A percentile compares a stretch with the other conserved stretches of the same genome.
These are phyloP conservation scores for Centropus bengalensis DNA, from an alignment of 2,113 vertebrate genomes.

Conservation along the genomic window DNA sequence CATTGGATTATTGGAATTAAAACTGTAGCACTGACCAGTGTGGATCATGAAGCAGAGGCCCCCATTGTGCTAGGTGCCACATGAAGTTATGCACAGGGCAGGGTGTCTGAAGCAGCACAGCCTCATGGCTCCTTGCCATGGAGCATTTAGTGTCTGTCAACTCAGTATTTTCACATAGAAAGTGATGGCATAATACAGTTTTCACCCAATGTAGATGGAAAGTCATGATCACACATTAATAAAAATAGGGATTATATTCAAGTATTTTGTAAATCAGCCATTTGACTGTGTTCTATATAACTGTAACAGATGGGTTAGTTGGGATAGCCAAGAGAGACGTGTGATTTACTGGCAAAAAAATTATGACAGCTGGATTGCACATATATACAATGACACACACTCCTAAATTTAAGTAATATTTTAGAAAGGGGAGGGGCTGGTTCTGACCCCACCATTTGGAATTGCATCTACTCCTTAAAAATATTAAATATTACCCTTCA, in stretches of 20 bases:
- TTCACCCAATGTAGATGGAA: neutral
- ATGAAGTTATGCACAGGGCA: neutral
- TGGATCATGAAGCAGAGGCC: neutral
- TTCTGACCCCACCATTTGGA: neutral
- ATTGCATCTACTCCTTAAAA: neutral
- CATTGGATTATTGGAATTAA: neutral
- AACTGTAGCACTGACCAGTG: fast-evolving
- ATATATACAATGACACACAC: neutral
- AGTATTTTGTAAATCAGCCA: slow-evolving; percentile 20
- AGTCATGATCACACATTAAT: slow-evolving; percentile 31
- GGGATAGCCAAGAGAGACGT: neutral
- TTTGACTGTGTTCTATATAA: neutral
- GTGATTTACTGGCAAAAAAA: slow-evolving; percentile 35
- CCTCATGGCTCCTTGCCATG: slow-evolving; percentile 21
- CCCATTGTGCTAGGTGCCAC: neutral
- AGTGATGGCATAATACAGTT: neutral
- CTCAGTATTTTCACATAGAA: neutral
- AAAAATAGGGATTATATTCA: slow-evolving; percentile 20
- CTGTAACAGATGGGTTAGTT: slow-evolving; percentile 8
- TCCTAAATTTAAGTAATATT: neutral
- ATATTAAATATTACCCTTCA: neutral
- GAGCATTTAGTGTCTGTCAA: neutral
- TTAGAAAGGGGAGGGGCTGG: neutral
- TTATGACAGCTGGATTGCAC: slow-evolving; percentile 10
- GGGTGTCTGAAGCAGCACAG: neutral